A percentile compares a stretch with the other conserved stretches of the same genome.
phyloP scores from a whole-genome alignment of 92 coral and sea anemone genomes.

The Desmophyllum pertusum region DNA sequence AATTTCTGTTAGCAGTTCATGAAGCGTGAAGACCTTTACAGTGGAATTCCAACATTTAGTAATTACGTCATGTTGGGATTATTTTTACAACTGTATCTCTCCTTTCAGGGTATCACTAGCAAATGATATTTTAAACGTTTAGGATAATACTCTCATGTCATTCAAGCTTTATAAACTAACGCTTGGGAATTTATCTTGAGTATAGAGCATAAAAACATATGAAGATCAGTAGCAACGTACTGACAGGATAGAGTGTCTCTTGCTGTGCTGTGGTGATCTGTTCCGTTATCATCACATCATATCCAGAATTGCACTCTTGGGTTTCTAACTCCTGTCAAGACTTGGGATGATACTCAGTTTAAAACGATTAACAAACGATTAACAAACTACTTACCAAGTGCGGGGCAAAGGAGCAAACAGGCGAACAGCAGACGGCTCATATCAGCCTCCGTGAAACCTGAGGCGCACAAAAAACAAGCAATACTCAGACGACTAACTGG shows the following conservation, averaged over 20 bases:
- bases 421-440: constrained; percentile 34
- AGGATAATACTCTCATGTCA: not conserved
- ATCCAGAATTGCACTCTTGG: not conserved
- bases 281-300: not conserved
- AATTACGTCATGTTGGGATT: constrained; percentile 48
- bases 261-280: not conserved
- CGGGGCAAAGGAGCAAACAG: constrained; percentile 34
- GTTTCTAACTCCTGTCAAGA: constrained; percentile 15
- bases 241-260: not conserved
- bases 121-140: not conserved
- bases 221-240: not conserved
- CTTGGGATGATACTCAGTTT: not conserved
- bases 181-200: not conserved
- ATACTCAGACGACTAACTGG: not conserved
- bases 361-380: not conserved
- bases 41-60: not conserved
- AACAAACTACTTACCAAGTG: constrained; percentile 29
- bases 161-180: not conserved
- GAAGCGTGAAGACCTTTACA: not conserved
- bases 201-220: not conserved
- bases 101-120: not conserved
- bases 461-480: constrained; percentile 21
- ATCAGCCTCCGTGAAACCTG: constrained; percentile 39
- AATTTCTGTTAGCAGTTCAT: not conserved
- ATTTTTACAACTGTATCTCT: constrained; percentile 16